Evolutionary conservation across 2,797 vertebrate genomes (phyloP).

Genomic region (Sebastes cheni): DNA sequence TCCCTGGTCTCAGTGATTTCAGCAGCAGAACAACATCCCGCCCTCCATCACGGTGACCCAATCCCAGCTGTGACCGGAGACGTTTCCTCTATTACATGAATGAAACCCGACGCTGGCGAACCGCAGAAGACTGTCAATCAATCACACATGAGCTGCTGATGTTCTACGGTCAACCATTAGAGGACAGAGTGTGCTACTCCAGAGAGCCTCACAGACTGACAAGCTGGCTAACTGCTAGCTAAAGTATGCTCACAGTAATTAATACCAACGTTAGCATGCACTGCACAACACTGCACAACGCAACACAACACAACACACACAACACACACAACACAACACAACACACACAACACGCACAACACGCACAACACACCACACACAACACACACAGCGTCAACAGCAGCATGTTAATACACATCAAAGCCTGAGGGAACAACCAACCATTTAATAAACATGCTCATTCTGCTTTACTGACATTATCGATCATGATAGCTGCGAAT

Average conservation of each 20-base stretch:
- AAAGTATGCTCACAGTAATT: slow-evolving; percentile 22
- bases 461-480: background rate
- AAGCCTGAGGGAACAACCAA: slow-evolving; percentile 25
- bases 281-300: slow-evolving; percentile 3
- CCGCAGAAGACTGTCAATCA: slow-evolving; percentile 73
- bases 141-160: slow-evolving; percentile 70
- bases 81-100: slow-evolving; percentile 83
- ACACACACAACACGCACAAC: too few relatives aligned
- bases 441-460: background rate
- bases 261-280: slow-evolving; percentile 50
- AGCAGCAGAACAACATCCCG: slow-evolving; percentile 74
- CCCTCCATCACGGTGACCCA: slow-evolving; percentile 82
- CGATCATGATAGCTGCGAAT: background rate
- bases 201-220: slow-evolving; percentile 41
- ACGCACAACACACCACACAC: too few relatives aligned
- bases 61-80: slow-evolving; percentile 75
- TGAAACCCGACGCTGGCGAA: slow-evolving; percentile 79
- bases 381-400: slow-evolving; percentile 7
- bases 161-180: slow-evolving; percentile 66
- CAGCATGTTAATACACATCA: background rate
- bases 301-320: background rate
- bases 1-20: slow-evolving; percentile 72
- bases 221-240: slow-evolving; percentile 2
- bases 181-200: slow-evolving; percentile 63
- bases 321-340: background rate